Conservation (phyloP, 2,888 invertebrate genomes). For the Conchocele bisecta region DNA sequence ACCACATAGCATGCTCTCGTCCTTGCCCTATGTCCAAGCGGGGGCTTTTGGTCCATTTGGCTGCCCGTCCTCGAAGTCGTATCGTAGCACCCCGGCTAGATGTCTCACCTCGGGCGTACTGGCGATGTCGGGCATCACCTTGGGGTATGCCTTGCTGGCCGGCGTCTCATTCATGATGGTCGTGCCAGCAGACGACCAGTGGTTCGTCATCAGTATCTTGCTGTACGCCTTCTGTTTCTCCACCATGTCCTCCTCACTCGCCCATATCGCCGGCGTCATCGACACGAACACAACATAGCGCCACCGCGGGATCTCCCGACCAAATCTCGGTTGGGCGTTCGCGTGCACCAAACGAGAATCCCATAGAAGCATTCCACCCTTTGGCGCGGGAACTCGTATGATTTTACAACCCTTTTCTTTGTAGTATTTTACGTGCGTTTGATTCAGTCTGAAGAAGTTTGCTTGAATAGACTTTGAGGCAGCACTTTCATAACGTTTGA, state of each 20-base stretch:
- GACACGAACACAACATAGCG: constrained; percentile 63
- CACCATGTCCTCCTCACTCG: constrained; percentile 41
- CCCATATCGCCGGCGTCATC: constrained; percentile 67
- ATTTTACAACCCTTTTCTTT: constrained; percentile 53
- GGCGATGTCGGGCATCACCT: constrained; percentile 55
- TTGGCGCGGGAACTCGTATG: constrained; percentile 61
- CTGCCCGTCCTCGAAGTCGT: constrained; percentile 49
- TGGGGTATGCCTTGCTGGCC: neutral
- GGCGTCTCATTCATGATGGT: constrained; percentile 10
- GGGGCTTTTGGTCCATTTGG: constrained; percentile 50
- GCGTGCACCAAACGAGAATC: constrained; percentile 67
- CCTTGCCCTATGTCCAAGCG: too few relatives aligned
- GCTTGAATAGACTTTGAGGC: constrained; percentile 5
- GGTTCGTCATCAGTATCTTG: constrained; percentile 48
- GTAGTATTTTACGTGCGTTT: constrained; percentile 52
- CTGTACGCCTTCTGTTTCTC: constrained; percentile 55
- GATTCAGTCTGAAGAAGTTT: constrained; percentile 50
- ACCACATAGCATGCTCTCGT: too few relatives aligned
- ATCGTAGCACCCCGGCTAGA: constrained; percentile 41
- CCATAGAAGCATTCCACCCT: constrained; percentile 68
- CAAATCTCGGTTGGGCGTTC: constrained; percentile 49
- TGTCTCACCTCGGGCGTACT: constrained; percentile 53
- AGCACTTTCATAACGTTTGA: constrained; percentile 28
- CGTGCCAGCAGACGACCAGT: constrained; percentile 61
- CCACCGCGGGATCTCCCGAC: constrained; percentile 57